A percentile compares a stretch with the other conserved stretches of the same genome.
Evolutionary conservation across 2,797 vertebrate genomes (phyloP).

Genomic region (Acanthurus lineatus): DNA sequence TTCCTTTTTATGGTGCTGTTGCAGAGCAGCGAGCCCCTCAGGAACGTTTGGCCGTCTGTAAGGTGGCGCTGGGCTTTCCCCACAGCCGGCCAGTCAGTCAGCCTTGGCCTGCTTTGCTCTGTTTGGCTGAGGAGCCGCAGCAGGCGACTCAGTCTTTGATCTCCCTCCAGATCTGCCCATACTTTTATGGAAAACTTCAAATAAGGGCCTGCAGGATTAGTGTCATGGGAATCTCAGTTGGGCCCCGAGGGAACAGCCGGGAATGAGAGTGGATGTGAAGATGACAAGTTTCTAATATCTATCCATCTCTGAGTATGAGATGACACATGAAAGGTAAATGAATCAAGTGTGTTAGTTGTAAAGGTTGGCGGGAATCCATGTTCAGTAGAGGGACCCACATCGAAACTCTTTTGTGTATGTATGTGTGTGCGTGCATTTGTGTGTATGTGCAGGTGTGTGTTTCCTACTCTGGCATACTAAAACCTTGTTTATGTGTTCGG

Average conservation of each 20-base stretch:
- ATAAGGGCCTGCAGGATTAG: constrained; percentile 29
- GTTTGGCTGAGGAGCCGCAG: constrained; percentile 16
- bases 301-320: not conserved
- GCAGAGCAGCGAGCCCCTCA: not conserved
- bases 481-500: constrained; percentile 45
- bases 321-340: not conserved
- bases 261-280: not conserved
- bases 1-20: not conserved
- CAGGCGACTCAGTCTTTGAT: constrained; percentile 33
- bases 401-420: not conserved
- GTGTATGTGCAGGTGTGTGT: constrained; percentile 11
- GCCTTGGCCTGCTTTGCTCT: constrained; percentile 39
- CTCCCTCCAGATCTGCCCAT: constrained; percentile 36
- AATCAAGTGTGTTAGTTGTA: not conserved
- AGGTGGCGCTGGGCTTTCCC: constrained; percentile 8
- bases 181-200: not conserved
- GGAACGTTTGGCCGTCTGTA: not conserved
- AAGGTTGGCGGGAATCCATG: not conserved
- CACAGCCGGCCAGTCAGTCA: not conserved
- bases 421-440: constrained; percentile 14
- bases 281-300: not conserved
- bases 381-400: not conserved
- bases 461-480: not conserved
- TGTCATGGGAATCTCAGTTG: constrained; percentile 24
- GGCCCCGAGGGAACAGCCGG: not conserved